phyloP scores from a whole-genome alignment of 1,140 invertebrate species.

The Drosophila cardini region DNA sequence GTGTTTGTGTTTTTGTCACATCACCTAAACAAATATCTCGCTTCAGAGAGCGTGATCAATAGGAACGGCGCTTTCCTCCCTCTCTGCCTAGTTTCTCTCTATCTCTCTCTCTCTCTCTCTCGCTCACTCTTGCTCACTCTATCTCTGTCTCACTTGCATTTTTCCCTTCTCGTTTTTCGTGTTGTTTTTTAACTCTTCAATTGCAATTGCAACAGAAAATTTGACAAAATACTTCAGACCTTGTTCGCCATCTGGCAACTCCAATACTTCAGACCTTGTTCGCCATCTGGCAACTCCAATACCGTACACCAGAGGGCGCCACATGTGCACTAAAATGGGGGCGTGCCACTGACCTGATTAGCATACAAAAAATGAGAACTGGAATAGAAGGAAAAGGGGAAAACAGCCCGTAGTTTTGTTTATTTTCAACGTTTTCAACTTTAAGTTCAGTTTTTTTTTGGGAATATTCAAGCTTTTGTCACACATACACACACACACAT shows the following conservation, averaged over 20 bases:
- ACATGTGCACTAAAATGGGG: conserved; percentile 13
- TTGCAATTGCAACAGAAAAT: conserved; percentile 7
- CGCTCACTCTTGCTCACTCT: too few relatives aligned
- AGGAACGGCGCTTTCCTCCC: background rate
- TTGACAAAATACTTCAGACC: conserved; percentile 16
- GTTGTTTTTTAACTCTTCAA: conserved; percentile 26
- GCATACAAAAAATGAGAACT: conserved; percentile 52
- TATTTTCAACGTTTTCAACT: conserved; percentile 33
- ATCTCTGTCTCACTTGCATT: background rate
- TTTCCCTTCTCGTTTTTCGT: background rate
- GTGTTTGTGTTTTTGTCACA: conserved; percentile 39
- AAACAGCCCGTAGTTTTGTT: conserved; percentile 66
- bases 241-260: conserved; percentile 31
- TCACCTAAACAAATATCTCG: conserved; percentile 68
- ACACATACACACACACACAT: conserved; percentile 11
- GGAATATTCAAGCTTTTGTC: conserved; percentile 43
- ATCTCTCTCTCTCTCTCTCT: background rate
- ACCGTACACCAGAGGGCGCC: conserved; percentile 15
- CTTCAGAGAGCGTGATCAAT: conserved; percentile 33
- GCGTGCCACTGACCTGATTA: conserved; percentile 78
- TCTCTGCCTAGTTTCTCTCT: background rate
- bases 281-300: conserved; percentile 22
- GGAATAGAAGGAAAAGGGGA: background rate
- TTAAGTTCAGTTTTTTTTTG: conserved; percentile 12
- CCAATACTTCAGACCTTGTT: conserved; percentile 5